Evolutionary conservation across 2,888 invertebrate genomes (phyloP), one percentile per base, ranked within the genome.

Genomic region (Aleiodes testaceus): DNA sequence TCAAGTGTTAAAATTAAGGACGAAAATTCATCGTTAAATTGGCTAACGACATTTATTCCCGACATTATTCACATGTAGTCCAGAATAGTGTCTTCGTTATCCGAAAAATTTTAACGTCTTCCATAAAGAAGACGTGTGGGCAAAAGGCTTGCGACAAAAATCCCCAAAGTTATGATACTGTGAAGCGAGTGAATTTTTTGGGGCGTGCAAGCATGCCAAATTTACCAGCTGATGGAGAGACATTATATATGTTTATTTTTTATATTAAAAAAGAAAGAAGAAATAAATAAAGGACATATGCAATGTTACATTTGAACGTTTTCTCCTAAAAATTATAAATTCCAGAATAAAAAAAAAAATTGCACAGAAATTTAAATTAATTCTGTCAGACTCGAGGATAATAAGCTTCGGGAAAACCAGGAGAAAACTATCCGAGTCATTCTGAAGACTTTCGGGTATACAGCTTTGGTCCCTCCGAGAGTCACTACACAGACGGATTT

Each of bases 51-150:
- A 9, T 50, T 50, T 50, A 50, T 50, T 50, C 7, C 2, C 4
- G 16, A 16, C 18, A 50, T 50, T 70, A 74, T 72, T 70, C 70
- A 66, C 52, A 59, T 16, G 11, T 20, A 20, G 50, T 20, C 50
- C 18, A n/a, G 50, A 3, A 26, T 50, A 20, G 50, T 50, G 50
- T 50, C 50, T 50, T 50, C 50, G 50, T 50, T 50, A 50, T 50
- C 50, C 50, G 50, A 73, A 63, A 71, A 73, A 76, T 74, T 76
- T 76, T 71, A 69, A 63, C 55, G 50, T 67, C 59, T 20, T 42
- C 30, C 22, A 26, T 59, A 53, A 66, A 69, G 36, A 47, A 67
- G 63, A 66, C 64, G 69, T 55, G 55, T 16, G n/a, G 26, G 42
- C 11, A 44, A 18, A 65, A 64, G 22, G 53, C 65, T 63, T 47